Conservation (phyloP, 2,113 vertebrate genomes). For the Clarias gariepinus region DNA sequence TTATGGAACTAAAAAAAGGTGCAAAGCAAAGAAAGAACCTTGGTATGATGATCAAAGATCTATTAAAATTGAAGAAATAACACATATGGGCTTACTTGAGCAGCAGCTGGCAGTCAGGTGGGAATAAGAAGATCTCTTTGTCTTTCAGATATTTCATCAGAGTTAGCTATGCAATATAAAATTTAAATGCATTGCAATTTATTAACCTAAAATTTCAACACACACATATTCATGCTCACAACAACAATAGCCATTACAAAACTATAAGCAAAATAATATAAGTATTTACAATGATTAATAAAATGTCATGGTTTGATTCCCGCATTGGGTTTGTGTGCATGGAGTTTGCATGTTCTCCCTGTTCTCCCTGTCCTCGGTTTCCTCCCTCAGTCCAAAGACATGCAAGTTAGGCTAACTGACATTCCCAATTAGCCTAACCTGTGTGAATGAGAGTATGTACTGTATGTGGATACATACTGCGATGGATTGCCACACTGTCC, state of each 20-base stretch:
- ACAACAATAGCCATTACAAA: background rate
- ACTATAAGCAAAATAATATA: background rate
- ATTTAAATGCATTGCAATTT: background rate
- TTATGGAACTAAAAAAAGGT: background rate
- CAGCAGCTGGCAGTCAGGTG: slow-evolving; percentile 33
- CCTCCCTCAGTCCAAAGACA: no score
- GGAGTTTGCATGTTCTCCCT: no score
- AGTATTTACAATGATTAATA: background rate
- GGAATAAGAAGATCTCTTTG: background rate
- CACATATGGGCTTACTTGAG: background rate
- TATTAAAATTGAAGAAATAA: background rate
- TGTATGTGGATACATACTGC: no score
- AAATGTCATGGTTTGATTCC: background rate
- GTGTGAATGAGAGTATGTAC: no score
- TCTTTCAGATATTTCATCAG: background rate
- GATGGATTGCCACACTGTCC: no score
- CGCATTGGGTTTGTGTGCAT: no score
- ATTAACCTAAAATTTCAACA: background rate
- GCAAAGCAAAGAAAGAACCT: background rate
- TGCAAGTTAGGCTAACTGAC: no score
- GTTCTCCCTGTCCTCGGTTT: no score
- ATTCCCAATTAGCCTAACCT: no score
- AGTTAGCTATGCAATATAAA: background rate
- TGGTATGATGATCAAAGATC: background rate
- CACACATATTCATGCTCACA: background rate